Percentiles rank a stretch among this genome's conserved stretches.
phyloP scores from a whole-genome alignment of 92 coral and sea anemone genomes.

The Virgularia gustaviana region DNA sequence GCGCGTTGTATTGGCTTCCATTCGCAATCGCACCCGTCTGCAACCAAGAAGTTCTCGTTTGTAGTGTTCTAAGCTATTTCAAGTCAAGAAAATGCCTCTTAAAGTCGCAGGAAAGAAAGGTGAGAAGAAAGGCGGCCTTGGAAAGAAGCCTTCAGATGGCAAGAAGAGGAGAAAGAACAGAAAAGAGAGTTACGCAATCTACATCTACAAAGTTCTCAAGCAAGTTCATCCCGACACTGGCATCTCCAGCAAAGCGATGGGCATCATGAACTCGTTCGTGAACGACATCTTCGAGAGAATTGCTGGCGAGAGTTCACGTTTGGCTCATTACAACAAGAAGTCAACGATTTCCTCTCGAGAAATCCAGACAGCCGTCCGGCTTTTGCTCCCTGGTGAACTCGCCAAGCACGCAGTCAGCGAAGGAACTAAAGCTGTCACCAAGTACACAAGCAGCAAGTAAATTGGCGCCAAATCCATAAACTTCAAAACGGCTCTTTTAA shows the following conservation, averaged over 20 bases:
- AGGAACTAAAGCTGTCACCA: constrained; percentile 30
- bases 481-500: constrained; percentile 20
- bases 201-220: constrained; percentile 55
- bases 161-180: constrained; percentile 18
- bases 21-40: neutral
- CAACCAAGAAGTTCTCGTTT: neutral
- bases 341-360: constrained; percentile 59
- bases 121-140: constrained; percentile 36
- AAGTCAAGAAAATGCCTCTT: constrained; percentile 2
- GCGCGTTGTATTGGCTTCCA: neutral
- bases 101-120: constrained; percentile 18
- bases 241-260: constrained; percentile 68
- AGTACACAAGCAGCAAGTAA: constrained; percentile 36
- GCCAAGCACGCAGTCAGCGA: constrained; percentile 22
- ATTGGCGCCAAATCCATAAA: neutral
- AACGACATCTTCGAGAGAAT: constrained; percentile 68
- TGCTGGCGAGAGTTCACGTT: constrained; percentile 55
- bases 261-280: constrained; percentile 67
- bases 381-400: constrained; percentile 54
- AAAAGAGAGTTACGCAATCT: constrained; percentile 29
- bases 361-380: constrained; percentile 57
- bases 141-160: constrained; percentile 22
- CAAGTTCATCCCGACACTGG: constrained; percentile 71
- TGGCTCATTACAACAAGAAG: constrained; percentile 64
- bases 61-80: neutral